Evolutionary conservation across 2,888 invertebrate species (phyloP).

Genomic region (Drosophila mercatorum): DNA sequence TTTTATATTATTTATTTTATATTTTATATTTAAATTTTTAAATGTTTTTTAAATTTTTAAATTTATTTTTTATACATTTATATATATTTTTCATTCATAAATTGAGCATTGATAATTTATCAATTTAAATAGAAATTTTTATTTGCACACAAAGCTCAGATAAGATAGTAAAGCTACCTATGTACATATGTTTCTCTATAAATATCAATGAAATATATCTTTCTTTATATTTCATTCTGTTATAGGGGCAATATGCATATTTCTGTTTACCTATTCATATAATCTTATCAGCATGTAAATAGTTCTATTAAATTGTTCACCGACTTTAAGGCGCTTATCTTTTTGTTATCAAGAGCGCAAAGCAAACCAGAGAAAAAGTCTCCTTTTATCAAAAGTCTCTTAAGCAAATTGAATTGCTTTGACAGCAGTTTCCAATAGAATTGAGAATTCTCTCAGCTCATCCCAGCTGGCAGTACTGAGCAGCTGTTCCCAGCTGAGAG

Average conservation of each 20-base stretch:
- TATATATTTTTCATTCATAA: too few species aligned
- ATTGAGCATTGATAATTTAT: too few species aligned
- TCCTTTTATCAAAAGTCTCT: not conserved
- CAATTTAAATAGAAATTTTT: not conserved
- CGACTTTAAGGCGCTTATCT: conserved; percentile 10
- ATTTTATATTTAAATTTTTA: not conserved
- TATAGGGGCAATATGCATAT: too few species aligned
- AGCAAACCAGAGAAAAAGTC: not conserved
- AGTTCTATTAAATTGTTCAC: conserved; percentile 1
- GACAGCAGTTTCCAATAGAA: not conserved
- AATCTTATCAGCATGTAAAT: not conserved
- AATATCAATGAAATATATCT: not conserved
- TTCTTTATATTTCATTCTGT: not conserved
- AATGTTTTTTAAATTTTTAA: not conserved
- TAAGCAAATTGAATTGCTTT: not conserved
- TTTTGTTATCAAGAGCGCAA: not conserved
- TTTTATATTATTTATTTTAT: not conserved
- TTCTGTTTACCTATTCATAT: not conserved
- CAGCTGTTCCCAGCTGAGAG: not conserved
- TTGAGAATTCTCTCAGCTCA: not conserved
- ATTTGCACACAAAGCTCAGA: not conserved
- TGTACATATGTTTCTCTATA: not conserved
- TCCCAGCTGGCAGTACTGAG: not conserved
- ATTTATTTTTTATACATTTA: not conserved
- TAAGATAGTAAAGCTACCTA: not conserved